Evolutionary conservation across 2,888 invertebrate genomes (phyloP), one percentile per base, ranked within the genome.

Genomic region (Microplitis deprimator): DNA sequence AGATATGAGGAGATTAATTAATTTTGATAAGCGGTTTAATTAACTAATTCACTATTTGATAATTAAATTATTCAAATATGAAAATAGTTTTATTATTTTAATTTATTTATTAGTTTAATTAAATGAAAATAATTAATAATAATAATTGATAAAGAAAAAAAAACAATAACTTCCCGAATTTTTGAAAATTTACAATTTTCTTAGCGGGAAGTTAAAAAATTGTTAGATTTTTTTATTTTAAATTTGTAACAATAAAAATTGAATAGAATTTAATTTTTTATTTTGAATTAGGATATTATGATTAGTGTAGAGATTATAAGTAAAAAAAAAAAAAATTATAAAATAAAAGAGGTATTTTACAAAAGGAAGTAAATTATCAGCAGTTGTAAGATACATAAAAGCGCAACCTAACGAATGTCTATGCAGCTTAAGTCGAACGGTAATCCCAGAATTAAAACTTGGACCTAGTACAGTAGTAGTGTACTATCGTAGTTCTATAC

Each of bases 371-470:
- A 17, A 17, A 62, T 62, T 20, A 62, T 62, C 62, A 20, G 62
- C 38, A 65, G 65, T 65, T 40, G 72, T 64, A 64, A 64, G 72
- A 64, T 62, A 72, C 40, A 41, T 40, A 65, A 65, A 65, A 65
- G 65, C 29, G 20, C 29, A 29, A 4, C 60, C 17, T 64, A 38
- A 39, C 39, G 38, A 61, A 29, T 71, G 16, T 39, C 7, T 38
- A 39, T 8, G 17, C 62, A 29, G 17, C 20, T 72, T 65, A 41
- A 41, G 62, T 72, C 40, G 6, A 13, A 20, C 4, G 50, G 10
- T 72, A 72, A 72, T 72, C 72, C 72, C 38, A 13, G 64, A 72
- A 72, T 65, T 72, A 72, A 62, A 64, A 13, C 64, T 62, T 64
- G 64, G 41, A 20, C 40, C 50, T 50, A 50, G 50, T 50, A 50